A percentile compares a stretch with the other conserved stretches of the same genome.
Evolutionary conservation across 2,888 invertebrate genomes (phyloP).

Genomic region (Caradrina clavipalpis): DNA sequence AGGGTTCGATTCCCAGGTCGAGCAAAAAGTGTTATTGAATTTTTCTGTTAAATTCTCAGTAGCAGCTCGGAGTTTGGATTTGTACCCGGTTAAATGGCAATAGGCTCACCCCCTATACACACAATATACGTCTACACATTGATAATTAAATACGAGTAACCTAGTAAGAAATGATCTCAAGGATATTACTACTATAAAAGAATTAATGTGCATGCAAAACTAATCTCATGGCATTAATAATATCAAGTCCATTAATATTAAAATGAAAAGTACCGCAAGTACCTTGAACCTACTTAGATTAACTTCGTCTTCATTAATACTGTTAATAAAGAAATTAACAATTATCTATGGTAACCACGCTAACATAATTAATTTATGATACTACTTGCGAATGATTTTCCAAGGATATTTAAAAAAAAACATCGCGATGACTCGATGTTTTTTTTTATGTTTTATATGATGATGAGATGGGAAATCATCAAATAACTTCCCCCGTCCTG

Average conservation of each 20-base stretch:
- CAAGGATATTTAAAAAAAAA: not conserved
- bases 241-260: not conserved
- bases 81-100: too few relatives aligned
- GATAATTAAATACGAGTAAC: too few relatives aligned
- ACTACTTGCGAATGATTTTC: not conserved
- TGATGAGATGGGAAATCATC: too few relatives aligned
- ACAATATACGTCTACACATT: not conserved
- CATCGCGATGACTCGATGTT: too few relatives aligned
- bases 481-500: too few relatives aligned
- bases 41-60: too few relatives aligned
- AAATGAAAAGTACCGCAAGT: not conserved
- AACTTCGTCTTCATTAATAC: not conserved
- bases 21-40: too few relatives aligned
- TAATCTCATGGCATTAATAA: not conserved
- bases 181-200: not conserved
- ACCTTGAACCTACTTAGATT: slow-evolving; percentile 20
- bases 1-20: too few relatives aligned
- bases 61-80: too few relatives aligned
- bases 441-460: too few relatives aligned
- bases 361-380: slow-evolving; percentile 15
- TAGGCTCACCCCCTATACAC: too few relatives aligned
- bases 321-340: slow-evolving; percentile 26
- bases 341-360: slow-evolving; percentile 23
- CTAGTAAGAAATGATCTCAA: not conserved
- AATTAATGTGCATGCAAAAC: not conserved